Evolutionary conservation across 2,888 invertebrate genomes (phyloP), one percentile per base, ranked within the genome.

Genomic region (Catocala sponsa): DNA sequence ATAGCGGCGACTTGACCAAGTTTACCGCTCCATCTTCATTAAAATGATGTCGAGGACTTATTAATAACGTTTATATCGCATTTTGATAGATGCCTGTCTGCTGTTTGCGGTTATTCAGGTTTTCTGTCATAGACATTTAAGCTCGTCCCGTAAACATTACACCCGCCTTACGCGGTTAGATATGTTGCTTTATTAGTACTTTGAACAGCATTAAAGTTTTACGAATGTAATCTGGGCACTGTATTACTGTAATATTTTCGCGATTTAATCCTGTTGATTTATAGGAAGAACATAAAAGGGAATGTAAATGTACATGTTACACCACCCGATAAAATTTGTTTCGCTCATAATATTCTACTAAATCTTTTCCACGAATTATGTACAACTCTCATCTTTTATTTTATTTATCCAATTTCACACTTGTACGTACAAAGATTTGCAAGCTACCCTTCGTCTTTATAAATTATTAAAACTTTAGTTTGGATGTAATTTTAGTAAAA

Each of bases 321-420:
- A 60, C 59, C 61, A 61, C 56, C 62, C 76, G 76, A 84, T 86
- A 82, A 84, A 84, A 80, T 70, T 55, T 76, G 65, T 79, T 68
- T 62, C 54, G 60, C 59, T 64, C 58, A 66, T 79, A 78, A 76
- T 60, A 62, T 64, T 9, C 35, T 38, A 38, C 5, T 38, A 38
- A 67, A 11, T 63, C 60, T 65, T 65, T 63, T 46, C 54, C 59
- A 75, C 47, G 77, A 83, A 61, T 61, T 33, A 62, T 35, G 35
- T 38, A 81, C 81, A 81, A 80, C 65, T 70, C 57, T 73, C 75
- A 83, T 83, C 70, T 84, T 86, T 86, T 83, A 87, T 86, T 25
- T 25, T 25, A 80, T 76, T 81, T 83, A 83, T 81, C 79, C 80
- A 80, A 81, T 84, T 80, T 80, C 76, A 67, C 62, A 69, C 68